Conservation (phyloP, 2,797 vertebrate genomes). For the Remorina albescens region DNA sequence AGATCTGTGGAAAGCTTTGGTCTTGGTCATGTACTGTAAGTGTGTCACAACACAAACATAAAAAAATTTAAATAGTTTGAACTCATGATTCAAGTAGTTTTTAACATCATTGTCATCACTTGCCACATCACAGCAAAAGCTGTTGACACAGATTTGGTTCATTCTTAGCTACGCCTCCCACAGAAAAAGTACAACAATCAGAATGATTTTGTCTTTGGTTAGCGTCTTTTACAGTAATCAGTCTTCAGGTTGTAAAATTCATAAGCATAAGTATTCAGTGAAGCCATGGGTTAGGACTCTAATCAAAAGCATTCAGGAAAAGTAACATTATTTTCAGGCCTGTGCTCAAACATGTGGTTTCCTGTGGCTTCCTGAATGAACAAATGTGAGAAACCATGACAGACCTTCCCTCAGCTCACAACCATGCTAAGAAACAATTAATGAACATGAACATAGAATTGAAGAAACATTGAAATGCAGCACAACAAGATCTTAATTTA, state of each 20-base stretch:
- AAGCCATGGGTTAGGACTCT: neutral
- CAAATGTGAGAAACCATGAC: neutral
- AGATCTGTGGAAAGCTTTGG: neutral
- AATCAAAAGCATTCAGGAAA: neutral
- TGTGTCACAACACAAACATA: neutral
- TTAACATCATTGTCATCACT: too few relatives aligned
- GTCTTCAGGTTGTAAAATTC: neutral
- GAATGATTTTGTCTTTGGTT: neutral
- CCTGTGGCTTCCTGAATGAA: neutral
- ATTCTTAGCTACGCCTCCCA: too few relatives aligned
- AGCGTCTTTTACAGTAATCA: neutral
- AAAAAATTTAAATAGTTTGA: neutral
- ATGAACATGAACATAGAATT: neutral
- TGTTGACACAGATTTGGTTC: neutral
- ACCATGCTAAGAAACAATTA: neutral
- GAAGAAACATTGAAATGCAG: neutral
- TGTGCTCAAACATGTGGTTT: neutral
- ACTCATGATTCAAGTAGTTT: neutral
- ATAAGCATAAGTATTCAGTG: neutral
- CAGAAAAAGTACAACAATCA: neutral
- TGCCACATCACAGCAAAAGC: too few relatives aligned
- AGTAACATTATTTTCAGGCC: neutral
- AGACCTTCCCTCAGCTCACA: neutral
- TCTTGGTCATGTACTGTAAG: neutral
- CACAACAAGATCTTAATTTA: constrained; percentile 8